Conservation (phyloP, 2,797 vertebrate genomes). For the Fundulus diaphanus region DNA sequence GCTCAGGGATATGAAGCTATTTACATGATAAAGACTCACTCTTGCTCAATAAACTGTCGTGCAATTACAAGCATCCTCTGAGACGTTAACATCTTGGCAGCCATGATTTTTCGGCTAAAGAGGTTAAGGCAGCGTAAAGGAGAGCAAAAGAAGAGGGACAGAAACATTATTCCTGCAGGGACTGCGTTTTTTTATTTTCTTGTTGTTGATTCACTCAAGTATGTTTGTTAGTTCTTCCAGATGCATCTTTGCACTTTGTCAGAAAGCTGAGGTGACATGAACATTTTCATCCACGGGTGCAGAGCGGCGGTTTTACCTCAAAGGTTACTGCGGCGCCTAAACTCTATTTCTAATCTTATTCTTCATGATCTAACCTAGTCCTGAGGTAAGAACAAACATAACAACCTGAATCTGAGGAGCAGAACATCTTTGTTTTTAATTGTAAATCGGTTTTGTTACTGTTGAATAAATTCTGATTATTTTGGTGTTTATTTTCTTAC, state of each 20-base stretch:
- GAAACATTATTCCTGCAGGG: slow-evolving; percentile 12
- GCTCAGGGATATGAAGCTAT: neutral
- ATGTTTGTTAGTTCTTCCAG: slow-evolving; percentile 40
- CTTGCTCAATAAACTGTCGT: neutral
- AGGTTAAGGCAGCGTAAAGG: neutral
- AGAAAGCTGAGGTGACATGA: slow-evolving; percentile 34
- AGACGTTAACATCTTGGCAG: slow-evolving; percentile 58
- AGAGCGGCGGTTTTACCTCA: slow-evolving; percentile 29
- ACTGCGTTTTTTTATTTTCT: neutral
- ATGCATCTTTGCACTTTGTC: slow-evolving; percentile 9
- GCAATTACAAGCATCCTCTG: slow-evolving; percentile 41
- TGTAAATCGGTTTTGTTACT: neutral
- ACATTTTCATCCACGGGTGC: slow-evolving; percentile 48
- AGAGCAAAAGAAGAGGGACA: slow-evolving; percentile 15
- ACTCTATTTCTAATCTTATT: neutral
- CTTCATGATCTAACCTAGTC: neutral
- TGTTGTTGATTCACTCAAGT: slow-evolving; percentile 51
- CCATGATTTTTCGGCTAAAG: slow-evolving; percentile 28
- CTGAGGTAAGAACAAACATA: neutral
- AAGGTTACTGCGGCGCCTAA: slow-evolving; percentile 23
- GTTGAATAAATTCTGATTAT: neutral
- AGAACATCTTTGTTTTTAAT: neutral
- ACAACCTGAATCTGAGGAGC: neutral
- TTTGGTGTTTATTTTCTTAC: neutral
- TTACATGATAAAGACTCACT: slow-evolving; percentile 20